Base-by-base conservation (phyloP, 2,888 invertebrate genomes). In the Mallateleia sp. region DNA sequence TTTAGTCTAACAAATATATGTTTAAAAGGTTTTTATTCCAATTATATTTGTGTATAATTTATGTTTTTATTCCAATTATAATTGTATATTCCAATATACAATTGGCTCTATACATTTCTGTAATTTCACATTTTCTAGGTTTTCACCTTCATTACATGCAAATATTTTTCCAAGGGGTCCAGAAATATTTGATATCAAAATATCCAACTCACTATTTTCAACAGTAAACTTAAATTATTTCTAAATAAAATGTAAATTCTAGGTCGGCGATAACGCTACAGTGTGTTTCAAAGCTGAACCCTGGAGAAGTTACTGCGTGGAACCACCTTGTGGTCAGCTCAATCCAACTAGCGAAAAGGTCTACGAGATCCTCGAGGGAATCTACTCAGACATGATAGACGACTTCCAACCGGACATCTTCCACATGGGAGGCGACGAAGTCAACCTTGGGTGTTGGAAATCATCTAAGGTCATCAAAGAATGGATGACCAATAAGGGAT, bases 361-460 rank as follows among this genome's bases (percentile, higher is more conserved):
- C 7, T 98, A 98, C 92, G 96, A 97, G 62, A 96, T 97, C 58
- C 94, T 97, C 18, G 96, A 96, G 90, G 97, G 97, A 84, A 97
- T 98, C 75, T 98, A 98, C 94, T 95, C 95, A 0, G 98, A 98
- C 90, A 97, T 98, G 97, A 95, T 97, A 20, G 95, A 96, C 0
- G 96, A 96, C 62, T 97, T 97, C 94, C 93, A 96, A 0, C 97
- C 97, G 0, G 98, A 98, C 92, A 96, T 98, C 2, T 98, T 98
- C 95, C 98, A 98, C 94, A 98, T 98, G 98, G 98, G 98, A 1
- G 98, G 98, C 0, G 98, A 98, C 93, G 98, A 98, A 94, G 98
- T 97, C 0, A 96, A 92, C 78, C 38, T 96, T 42, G 94, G 95
- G 5, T 98, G 98, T 94, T 98, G 98, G 98, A 97, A 97, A 92